These are phyloP conservation scores for Caenorhabditis zanzibari DNA, from an alignment of 2,888 invertebrate genomes.

Conservation along the genomic window DNA sequence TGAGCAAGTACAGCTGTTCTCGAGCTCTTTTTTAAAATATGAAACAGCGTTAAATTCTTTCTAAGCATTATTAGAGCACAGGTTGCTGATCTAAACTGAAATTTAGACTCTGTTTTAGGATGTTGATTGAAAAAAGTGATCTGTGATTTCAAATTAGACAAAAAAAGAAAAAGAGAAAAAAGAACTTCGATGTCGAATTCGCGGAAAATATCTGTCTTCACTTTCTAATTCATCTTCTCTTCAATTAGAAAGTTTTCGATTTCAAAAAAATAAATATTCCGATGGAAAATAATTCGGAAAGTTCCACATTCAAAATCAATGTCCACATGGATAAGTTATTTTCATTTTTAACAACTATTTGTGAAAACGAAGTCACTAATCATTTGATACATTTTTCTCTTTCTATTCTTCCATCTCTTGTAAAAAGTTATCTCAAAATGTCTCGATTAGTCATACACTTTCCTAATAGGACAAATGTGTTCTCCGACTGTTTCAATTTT, in stretches of 20 bases:
- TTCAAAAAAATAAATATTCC: too few species aligned
- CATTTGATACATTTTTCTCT: neutral
- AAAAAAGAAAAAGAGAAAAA: too few species aligned
- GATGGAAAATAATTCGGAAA: neutral
- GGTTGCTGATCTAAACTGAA: too few species aligned
- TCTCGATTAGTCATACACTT: slow-evolving; percentile 1
- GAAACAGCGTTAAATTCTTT: slow-evolving; percentile 34
- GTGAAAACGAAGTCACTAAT: neutral
- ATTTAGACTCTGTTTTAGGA: neutral
- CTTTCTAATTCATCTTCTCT: neutral
- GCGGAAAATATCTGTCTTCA: neutral
- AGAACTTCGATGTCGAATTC: slow-evolving; percentile 8
- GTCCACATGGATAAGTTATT: neutral
- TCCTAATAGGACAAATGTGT: neutral
- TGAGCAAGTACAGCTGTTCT: slow-evolving; percentile 61
- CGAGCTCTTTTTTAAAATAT: slow-evolving; percentile 33
- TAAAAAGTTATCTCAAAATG: slow-evolving; percentile 1
- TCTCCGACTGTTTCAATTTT: slow-evolving; percentile 1
- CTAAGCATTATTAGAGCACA: slow-evolving; percentile 1
- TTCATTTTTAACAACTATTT: neutral
- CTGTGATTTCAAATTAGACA: slow-evolving; percentile 10
- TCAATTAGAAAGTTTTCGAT: neutral
- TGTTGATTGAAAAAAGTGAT: neutral
- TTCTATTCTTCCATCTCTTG: neutral
- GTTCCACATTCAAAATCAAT: too few species aligned